These are phyloP conservation scores for Eristalinus sepulchralis DNA, from an alignment of 2,888 invertebrate species.

Conservation along the genomic window DNA sequence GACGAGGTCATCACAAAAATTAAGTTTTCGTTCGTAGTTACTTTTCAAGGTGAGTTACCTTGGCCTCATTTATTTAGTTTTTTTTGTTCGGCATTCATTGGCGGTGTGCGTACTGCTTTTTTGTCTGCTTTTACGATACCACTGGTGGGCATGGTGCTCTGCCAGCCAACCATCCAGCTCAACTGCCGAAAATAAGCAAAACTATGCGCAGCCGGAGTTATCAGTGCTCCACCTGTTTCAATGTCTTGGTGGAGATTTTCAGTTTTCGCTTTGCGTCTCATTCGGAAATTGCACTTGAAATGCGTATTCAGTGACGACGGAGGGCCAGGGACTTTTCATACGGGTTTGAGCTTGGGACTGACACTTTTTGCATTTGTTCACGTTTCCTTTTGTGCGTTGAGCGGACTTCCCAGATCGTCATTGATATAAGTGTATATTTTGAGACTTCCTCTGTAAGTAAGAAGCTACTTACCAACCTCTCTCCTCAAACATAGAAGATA, in stretches of 20 bases:
- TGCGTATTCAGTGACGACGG: background rate
- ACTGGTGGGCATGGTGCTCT: conserved; percentile 51
- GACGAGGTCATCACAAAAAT: conserved; percentile 66
- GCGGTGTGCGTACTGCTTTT: background rate
- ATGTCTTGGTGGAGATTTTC: conserved; percentile 54
- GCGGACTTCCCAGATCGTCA: background rate
- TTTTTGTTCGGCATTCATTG: conserved; percentile 25
- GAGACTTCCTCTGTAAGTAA: too few species aligned
- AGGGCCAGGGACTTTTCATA: background rate
- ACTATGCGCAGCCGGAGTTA: conserved; percentile 38
- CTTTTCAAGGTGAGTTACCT: conserved; percentile 65
- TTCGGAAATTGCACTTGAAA: conserved; percentile 46
- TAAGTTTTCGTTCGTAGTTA: conserved; percentile 66
- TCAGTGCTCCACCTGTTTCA: conserved; percentile 63
- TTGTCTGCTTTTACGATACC: background rate
- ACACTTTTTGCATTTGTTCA: conserved; percentile 3
- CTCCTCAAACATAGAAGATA: background rate
- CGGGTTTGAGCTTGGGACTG: background rate
- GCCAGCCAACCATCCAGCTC: background rate
- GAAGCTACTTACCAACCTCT: too few species aligned
- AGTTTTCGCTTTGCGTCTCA: conserved; percentile 16
- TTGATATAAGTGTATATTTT: background rate
- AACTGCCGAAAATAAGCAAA: conserved; percentile 1
- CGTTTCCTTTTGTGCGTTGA: background rate
- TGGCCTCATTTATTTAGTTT: conserved; percentile 58